Base-by-base conservation (phyloP, 2,888 invertebrate species). In the Plemyria rubiginata region DNA sequence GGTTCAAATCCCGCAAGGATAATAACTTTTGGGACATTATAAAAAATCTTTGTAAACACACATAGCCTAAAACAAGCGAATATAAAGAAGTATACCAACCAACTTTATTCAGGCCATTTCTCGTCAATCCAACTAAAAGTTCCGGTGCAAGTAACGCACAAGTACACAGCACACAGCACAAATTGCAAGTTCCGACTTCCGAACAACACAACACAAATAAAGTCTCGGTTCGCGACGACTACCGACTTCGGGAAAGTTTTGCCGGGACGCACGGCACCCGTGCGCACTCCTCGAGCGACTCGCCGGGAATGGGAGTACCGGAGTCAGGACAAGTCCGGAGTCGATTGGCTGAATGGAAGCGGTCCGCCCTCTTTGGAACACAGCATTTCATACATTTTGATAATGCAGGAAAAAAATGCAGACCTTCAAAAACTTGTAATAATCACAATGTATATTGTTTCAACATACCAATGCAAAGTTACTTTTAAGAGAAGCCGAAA, bases 111-210 rank as follows among this genome's bases (percentile, higher is more conserved):
- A 63, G 52, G 41, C 51, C 55, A 69, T 63, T 62, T 61, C 38
- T 62, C 65, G 64, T 66, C 62, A 70, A 72, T 73, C 72, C 65
- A 64, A 66, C 54, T 32, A 32, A 65, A 66, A 66, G 68, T 65
- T 65, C 53, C 71, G 65, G 54, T 38, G 38, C 65, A 75, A 74
- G 58, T 57, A 13, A 50, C 59, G 36, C 62, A 54, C 68, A 67
- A 65, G 63, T 53, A 65, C 67, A 72, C 70, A 74, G 76, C 58
- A 77, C 80, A 78, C 79, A 74, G 67, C 80, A 83, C 82, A 82
- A 81, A 81, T 82, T 78, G 77, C 78, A 80, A 60, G 53, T 54
- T 78, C 78, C 79, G 73, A 81, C 40, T 49, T 76, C 69, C 68
- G 72, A 78, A 79, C 77, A 68, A 75, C 72, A 73, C 78, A 75